These are phyloP conservation scores for Didymodactylos carnosus DNA, from an alignment of 2,888 invertebrate genomes.

Conservation along the genomic window DNA sequence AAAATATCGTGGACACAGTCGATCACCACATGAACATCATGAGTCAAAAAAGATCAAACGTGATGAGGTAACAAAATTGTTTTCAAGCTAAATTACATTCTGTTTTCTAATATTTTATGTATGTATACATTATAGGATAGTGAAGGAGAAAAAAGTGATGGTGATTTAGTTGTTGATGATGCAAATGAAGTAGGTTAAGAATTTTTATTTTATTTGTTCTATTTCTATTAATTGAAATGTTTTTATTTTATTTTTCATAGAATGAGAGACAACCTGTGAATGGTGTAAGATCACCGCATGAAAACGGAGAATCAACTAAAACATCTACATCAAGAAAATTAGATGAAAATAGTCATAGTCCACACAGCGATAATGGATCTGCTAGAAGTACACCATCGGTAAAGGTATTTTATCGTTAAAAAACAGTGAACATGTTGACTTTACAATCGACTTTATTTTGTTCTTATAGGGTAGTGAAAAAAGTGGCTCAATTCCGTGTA, in stretches of 20 bases:
- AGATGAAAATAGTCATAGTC: conserved; percentile 11
- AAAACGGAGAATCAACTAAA: background rate
- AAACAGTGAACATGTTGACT: too few species aligned
- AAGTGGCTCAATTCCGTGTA: background rate
- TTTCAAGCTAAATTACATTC: background rate
- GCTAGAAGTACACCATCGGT: conserved; percentile 13
- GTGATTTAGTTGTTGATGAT: conserved; percentile 76
- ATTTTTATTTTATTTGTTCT: too few species aligned
- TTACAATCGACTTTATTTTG: background rate
- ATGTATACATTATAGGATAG: background rate
- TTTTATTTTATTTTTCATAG: background rate
- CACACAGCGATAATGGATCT: conserved; percentile 11
- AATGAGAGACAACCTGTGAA: background rate
- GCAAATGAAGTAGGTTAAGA: background rate
- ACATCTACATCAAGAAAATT: background rate
- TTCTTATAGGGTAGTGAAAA: background rate
- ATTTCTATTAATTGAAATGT: too few species aligned
- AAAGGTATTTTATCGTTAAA: background rate
- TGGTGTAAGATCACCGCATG: conserved; percentile 8
- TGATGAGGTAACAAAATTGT: conserved; percentile 20
- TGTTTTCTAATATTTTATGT: background rate
- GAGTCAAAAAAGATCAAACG: conserved; percentile 16
- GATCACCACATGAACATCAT: conserved; percentile 14
- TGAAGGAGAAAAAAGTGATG: conserved; percentile 82
- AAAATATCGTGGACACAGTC: conserved; percentile 17